A percentile compares a stretch with the other conserved stretches of the same genome.
Evolutionary conservation across 2,113 vertebrate genomes (phyloP).

Genomic region (Pao palembangensis): DNA sequence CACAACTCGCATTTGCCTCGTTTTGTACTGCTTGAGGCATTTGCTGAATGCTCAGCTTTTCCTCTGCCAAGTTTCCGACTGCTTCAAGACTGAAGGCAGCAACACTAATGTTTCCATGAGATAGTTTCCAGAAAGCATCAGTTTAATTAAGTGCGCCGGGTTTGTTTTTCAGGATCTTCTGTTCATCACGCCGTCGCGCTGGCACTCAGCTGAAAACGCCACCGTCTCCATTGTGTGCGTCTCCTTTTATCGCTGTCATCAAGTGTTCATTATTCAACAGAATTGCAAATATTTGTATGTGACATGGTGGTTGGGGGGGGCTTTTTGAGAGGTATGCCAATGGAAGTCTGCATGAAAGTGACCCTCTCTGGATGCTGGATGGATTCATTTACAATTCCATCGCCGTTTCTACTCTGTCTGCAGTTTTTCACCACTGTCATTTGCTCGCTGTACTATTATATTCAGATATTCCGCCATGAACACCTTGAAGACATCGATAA

Average conservation of each 20-base stretch:
- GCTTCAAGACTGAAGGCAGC: conserved; percentile 33
- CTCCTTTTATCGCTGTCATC: conserved; percentile 12
- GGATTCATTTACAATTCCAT: conserved; percentile 29
- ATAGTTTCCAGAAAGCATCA: conserved; percentile 47
- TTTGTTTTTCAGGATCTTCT: conserved; percentile 44
- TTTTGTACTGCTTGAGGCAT: conserved; percentile 17
- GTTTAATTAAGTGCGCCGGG: conserved; percentile 49
- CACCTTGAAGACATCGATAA: conserved; percentile 8
- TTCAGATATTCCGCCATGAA: conserved; percentile 19
- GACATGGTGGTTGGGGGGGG: not conserved
- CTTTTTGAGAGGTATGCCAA: not conserved
- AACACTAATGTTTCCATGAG: conserved; percentile 43
- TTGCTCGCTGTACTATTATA: conserved; percentile 29
- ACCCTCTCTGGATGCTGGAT: conserved; percentile 14
- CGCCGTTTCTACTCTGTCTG: conserved; percentile 19
- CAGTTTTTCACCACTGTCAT: conserved; percentile 35
- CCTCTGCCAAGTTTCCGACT: conserved; percentile 33
- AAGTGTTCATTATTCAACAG: conserved; percentile 10
- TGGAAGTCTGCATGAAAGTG: conserved; percentile 10
- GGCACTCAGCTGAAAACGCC: not conserved
- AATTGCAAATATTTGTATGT: not conserved
- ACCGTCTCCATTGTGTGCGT: conserved; percentile 16
- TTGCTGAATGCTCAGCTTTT: conserved; percentile 45
- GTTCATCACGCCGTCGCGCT: conserved; percentile 28
- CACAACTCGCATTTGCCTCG: not conserved